phyloP scores from a whole-genome alignment of 2,113 vertebrate genomes.

The Neomonachus schauinslandi region DNA sequence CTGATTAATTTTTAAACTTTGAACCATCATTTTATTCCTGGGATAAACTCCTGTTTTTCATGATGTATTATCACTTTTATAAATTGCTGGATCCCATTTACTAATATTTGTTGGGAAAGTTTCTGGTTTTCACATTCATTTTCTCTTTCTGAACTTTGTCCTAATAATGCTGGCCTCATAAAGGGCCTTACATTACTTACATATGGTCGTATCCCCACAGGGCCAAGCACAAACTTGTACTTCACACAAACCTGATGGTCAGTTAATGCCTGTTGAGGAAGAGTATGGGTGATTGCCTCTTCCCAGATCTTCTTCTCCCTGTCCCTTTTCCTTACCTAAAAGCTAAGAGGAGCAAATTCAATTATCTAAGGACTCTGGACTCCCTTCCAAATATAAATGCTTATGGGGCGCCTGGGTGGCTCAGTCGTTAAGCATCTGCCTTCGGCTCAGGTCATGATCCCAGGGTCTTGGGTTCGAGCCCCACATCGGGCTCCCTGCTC shows the following conservation, averaged over 20 bases:
- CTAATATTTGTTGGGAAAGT: background rate
- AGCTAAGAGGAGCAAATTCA: background rate
- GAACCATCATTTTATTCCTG: background rate
- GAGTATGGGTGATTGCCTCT: background rate
- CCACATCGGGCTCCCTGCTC: too few relatives aligned
- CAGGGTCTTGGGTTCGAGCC: too few relatives aligned
- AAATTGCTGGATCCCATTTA: background rate
- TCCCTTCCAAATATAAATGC: background rate
- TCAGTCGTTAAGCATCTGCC: too few relatives aligned
- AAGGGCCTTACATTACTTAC: background rate
- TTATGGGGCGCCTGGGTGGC: too few relatives aligned
- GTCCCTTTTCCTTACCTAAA: background rate
- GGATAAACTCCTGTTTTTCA: background rate
- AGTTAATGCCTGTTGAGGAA: background rate
- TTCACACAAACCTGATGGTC: background rate
- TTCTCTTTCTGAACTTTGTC: slow-evolving; percentile 1
- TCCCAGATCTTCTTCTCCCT: background rate
- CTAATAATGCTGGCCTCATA: background rate
- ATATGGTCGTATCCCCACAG: background rate
- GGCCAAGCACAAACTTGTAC: background rate
- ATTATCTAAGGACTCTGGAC: background rate
- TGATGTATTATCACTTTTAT: background rate
- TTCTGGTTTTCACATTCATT: background rate
- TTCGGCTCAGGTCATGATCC: too few relatives aligned
- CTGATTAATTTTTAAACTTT: background rate